Evolutionary conservation across 2,888 invertebrate genomes (phyloP).

Genomic region (Himalopsyche kuldschensis): DNA sequence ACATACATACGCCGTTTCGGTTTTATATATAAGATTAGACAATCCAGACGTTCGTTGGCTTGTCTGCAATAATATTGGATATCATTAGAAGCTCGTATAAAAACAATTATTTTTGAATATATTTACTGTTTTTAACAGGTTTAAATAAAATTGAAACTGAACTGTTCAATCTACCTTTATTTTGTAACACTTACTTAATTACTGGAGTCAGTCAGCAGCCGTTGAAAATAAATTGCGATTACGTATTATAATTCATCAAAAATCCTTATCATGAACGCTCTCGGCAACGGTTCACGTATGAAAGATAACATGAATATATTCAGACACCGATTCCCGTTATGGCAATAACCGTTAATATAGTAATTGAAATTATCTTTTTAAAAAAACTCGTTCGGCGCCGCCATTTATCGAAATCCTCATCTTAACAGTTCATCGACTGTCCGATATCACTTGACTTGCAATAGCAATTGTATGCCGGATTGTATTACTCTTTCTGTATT

Average conservation of each 20-base stretch:
- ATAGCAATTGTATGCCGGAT: neutral
- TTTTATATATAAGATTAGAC: no score
- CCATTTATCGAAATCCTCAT: neutral
- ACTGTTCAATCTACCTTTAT: no score
- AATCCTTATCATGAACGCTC: neutral
- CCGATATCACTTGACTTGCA: neutral
- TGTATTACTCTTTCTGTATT: no score
- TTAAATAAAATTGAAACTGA: no score
- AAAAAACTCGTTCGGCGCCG: neutral
- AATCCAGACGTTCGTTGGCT: no score
- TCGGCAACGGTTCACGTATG: neutral
- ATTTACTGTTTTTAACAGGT: no score
- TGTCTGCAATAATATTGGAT: no score
- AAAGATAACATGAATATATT: slow-evolving; percentile 1
- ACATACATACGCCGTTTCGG: no score
- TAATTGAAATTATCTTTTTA: neutral
- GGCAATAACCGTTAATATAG: slow-evolving; percentile 18
- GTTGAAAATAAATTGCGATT: neutral
- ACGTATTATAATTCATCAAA: neutral
- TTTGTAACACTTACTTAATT: no score
- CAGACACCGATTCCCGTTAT: slow-evolving; percentile 4
- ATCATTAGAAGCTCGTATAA: no score
- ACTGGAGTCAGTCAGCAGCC: neutral
- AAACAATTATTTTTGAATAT: no score
- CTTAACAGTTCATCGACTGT: neutral